Conservation (phyloP, 2,797 vertebrate species). For the Takifugu rubripes region DNA sequence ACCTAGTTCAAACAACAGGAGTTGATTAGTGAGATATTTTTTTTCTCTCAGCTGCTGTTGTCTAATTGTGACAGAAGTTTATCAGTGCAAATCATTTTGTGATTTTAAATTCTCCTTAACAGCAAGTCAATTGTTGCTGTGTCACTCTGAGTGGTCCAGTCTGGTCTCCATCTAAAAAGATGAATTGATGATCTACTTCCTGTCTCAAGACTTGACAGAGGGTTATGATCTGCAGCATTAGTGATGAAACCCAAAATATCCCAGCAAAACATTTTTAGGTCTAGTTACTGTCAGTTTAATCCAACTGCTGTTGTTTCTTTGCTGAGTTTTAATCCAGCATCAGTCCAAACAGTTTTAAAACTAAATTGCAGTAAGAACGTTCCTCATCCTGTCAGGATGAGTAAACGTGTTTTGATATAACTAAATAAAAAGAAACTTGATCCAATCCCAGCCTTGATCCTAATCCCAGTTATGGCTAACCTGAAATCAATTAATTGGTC, state of each 20-base stretch:
- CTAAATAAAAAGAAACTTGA: too few species aligned
- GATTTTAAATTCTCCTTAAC: too few species aligned
- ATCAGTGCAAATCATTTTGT: too few species aligned
- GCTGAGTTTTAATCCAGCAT: not conserved
- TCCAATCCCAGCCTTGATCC: too few species aligned
- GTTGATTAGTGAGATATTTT: too few species aligned
- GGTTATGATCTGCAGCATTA: not conserved
- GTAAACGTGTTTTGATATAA: too few species aligned
- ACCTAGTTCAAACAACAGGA: too few species aligned
- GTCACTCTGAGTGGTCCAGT: too few species aligned
- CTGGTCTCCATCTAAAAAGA: not conserved
- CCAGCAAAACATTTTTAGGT: constrained; percentile 2
- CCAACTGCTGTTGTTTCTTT: not conserved
- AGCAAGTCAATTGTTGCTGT: too few species aligned
- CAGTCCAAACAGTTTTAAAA: not conserved
- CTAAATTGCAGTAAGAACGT: not conserved
- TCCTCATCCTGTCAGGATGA: not conserved
- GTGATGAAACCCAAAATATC: constrained; percentile 4
- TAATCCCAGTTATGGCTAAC: not conserved
- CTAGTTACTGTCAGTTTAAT: too few species aligned
- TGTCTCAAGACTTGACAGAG: not conserved
- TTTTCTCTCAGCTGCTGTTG: too few species aligned
- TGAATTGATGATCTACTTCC: not conserved
- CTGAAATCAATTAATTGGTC: not conserved
- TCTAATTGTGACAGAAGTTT: too few species aligned